A percentile compares a stretch with the other conserved stretches of the same genome.
Evolutionary conservation across 37 sponge, comb jelly and placozoan species (phyloP).

Genomic region (Spongia lamella): DNA sequence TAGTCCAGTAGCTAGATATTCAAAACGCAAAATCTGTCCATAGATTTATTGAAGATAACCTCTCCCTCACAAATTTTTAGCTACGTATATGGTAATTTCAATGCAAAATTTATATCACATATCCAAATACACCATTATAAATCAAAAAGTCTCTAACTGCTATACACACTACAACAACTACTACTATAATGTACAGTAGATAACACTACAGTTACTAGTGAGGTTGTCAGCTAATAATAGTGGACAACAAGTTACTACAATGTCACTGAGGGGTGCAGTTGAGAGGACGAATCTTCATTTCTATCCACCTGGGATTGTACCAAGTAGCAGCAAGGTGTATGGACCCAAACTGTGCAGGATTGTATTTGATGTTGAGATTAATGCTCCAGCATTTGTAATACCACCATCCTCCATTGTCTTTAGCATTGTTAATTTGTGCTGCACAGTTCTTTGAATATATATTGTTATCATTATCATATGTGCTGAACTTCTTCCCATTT

Average conservation of each 20-base stretch:
- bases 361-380: constrained; percentile 22
- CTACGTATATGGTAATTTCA: too few species aligned
- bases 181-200: too few species aligned
- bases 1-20: too few species aligned
- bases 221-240: not conserved
- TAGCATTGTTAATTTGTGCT: not conserved
- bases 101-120: too few species aligned
- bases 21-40: too few species aligned
- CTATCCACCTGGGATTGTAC: not conserved
- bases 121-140: too few species aligned
- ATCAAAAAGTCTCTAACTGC: too few species aligned
- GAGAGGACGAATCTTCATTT: constrained; percentile 12
- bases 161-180: too few species aligned
- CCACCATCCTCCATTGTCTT: constrained; percentile 36
- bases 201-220: too few species aligned
- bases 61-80: too few species aligned
- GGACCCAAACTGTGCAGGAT: not conserved
- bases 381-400: not conserved
- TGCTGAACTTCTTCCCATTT: constrained; percentile 17
- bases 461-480: constrained; percentile 30
- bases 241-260: too few species aligned
- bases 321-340: not conserved
- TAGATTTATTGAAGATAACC: too few species aligned
- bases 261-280: not conserved
- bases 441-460: constrained; percentile 12